Conservation (phyloP, 2,888 invertebrate species). For the Orthosia gracilis region DNA sequence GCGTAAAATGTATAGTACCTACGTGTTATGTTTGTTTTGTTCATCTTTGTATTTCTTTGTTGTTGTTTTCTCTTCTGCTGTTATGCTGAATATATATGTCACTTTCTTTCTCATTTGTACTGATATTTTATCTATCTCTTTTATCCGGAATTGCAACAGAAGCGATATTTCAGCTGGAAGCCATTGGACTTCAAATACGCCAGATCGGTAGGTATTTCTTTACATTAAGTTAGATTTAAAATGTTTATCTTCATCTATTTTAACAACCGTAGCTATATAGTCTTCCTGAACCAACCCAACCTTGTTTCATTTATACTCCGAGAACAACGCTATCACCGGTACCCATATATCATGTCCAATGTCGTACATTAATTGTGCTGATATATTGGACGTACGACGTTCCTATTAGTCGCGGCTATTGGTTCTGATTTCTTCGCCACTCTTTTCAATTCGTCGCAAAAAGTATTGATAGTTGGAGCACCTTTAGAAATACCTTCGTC, state of each 20-base stretch:
- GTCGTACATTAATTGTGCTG: conserved; percentile 41
- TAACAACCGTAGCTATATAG: neutral
- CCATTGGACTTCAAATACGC: neutral
- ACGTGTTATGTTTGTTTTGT: neutral
- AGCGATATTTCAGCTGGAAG: no score
- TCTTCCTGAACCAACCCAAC: conserved; percentile 2
- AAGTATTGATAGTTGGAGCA: conserved; percentile 22
- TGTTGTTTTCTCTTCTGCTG: neutral
- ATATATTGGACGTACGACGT: conserved; percentile 39
- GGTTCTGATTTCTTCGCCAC: conserved; percentile 37
- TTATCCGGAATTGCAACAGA: neutral
- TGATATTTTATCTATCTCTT: neutral
- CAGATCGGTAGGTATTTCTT: rapidly evolving
- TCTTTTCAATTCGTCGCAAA: conserved; percentile 31
- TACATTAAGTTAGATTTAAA: neutral
- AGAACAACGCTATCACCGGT: conserved; percentile 18
- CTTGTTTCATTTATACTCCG: conserved; percentile 30
- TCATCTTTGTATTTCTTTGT: neutral
- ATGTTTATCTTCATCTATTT: neutral
- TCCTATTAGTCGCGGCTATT: conserved; percentile 36
- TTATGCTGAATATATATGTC: neutral
- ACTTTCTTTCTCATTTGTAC: neutral
- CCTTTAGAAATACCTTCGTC: conserved; percentile 6
- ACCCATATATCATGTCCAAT: conserved; percentile 25
- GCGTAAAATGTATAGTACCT: no score